These are phyloP conservation scores for Telmatochromis sp. DNA, from an alignment of 2,113 vertebrate genomes.

Conservation along the genomic window DNA sequence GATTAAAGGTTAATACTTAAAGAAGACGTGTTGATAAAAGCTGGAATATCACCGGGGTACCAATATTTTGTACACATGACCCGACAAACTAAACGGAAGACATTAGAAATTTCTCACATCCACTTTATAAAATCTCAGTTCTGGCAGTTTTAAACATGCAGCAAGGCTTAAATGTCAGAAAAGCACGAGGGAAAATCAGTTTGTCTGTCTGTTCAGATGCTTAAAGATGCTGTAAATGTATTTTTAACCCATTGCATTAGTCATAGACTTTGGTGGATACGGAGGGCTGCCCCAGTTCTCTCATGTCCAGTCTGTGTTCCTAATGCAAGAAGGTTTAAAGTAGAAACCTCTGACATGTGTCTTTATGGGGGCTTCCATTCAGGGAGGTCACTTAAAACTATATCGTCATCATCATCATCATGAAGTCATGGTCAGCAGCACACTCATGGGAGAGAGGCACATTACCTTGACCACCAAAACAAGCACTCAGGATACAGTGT, in stretches of 20 bases:
- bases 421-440: conserved; percentile 27
- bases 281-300: conserved; percentile 9
- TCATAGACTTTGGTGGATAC: not conserved
- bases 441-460: conserved; percentile 25
- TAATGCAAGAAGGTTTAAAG: conserved; percentile 1
- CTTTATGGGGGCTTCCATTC: conserved; percentile 62
- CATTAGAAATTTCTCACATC: not conserved
- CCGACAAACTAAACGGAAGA: not conserved
- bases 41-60: not conserved
- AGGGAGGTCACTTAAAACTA: conserved; percentile 42
- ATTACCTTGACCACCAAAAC: conserved; percentile 66
- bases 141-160: conserved; percentile 8
- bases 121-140: not conserved
- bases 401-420: conserved; percentile 25
- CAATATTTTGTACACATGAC: conserved; percentile 22
- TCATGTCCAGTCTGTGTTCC: not conserved
- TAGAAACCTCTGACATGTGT: conserved; percentile 76
- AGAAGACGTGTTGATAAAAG: not conserved
- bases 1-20: not conserved
- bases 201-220: not conserved
- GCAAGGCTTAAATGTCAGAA: not conserved
- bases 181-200: not conserved
- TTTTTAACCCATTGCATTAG: not conserved
- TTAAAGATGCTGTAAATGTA: not conserved
- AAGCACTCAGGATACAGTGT: conserved; percentile 61